These are phyloP conservation scores for Taxidea taxus DNA, from an alignment of 2,113 vertebrate species.

Conservation along the genomic window DNA sequence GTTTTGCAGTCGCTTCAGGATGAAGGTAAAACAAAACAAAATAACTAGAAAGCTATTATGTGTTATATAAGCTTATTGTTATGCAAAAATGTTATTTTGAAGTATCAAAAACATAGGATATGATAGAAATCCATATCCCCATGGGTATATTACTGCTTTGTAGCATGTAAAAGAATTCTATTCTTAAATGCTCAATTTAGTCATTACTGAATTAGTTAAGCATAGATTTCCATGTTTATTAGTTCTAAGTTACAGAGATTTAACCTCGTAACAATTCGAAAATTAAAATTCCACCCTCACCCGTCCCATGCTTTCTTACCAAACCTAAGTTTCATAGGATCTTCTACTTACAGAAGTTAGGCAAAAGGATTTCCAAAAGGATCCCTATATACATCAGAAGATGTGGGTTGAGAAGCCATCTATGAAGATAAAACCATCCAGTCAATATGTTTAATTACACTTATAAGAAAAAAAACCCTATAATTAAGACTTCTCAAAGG, in stretches of 20 bases:
- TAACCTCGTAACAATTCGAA: conserved; percentile 18
- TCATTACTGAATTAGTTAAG: background rate
- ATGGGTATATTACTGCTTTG: background rate
- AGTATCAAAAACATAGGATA: background rate
- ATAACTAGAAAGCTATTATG: background rate
- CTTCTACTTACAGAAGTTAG: conserved; percentile 82
- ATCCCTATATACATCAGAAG: conserved; percentile 84
- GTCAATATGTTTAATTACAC: background rate
- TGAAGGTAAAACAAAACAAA: background rate
- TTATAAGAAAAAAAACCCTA: background rate
- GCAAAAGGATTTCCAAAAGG: conserved; percentile 93
- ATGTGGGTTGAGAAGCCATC: conserved; percentile 62
- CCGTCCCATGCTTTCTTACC: background rate
- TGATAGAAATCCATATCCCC: background rate
- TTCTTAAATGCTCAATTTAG: background rate
- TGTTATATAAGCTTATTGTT: background rate
- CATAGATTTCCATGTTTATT: background rate
- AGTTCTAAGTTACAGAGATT: background rate
- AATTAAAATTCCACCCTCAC: background rate
- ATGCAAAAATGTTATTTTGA: background rate
- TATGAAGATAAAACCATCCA: conserved; percentile 53
- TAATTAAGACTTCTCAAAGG: background rate
- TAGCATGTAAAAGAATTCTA: background rate
- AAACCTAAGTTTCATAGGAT: background rate
- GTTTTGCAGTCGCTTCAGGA: background rate